Base-by-base conservation (phyloP, 2,888 invertebrate genomes). In the Trissolcus brochymenae region DNA sequence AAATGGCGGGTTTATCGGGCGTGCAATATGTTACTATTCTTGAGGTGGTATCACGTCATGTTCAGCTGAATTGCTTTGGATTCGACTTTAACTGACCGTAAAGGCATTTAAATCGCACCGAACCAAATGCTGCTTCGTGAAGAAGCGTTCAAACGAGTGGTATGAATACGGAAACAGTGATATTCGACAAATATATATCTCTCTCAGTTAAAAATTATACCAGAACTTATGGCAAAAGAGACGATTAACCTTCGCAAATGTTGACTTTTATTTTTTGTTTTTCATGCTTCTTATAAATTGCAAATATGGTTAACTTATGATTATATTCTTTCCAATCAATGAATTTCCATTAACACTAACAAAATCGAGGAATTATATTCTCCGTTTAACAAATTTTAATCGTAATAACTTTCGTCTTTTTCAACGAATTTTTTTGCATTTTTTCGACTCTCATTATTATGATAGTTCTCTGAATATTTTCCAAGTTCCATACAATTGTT, bases 1-100 rank as follows among this genome's bases (percentile, higher is more conserved):
- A 46, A 68, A 73, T 73, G 60, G 64, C 65, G 65, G 73, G 61
- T 77, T 72, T 67, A 77, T 77, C 77, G 73, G 56, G 59, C 73
- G 73, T 72, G 68, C 77, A 77, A 77, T 77, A 77, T 77, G 77
- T 73, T 73, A 67, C 77, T 72, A 68, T 77, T 72, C 72, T 72
- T 72, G 62, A 71, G 59, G 35, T 35, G 35, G 71, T 72, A 71
- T 71, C 71, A 57, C 76, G 67, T 72, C 72, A 62, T 76, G 72
- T 76, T 62, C 50, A 64, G 68, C 17, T 65, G 68, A 77, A 73
- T 68, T 60, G 72, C 60, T 67, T 67, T 68, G 72, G 60, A 64
- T 77, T 67, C 59, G 60, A 73, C 72, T 77, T 77, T 72, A 77
- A 77, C 77, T 77, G 73, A 73, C 73, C 73, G 65, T 73, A 73